Evolutionary conservation across 2,797 vertebrate species (phyloP), one percentile per base, ranked within the genome.

Genomic region (Sphaeramia orbicularis): DNA sequence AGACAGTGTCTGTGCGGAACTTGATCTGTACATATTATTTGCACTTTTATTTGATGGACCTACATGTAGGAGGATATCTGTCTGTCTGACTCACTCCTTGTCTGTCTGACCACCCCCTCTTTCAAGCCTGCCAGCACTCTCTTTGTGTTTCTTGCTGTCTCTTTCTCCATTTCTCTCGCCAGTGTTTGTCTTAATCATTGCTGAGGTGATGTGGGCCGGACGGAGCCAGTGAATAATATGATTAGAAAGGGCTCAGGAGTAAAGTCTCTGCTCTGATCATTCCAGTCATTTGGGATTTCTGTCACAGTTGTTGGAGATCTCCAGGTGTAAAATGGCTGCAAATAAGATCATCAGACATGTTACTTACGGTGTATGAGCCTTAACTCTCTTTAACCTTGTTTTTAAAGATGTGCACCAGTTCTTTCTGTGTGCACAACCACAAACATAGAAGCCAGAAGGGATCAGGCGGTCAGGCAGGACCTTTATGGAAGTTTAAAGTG

Each of bases 101-200:
- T 90, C 87, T 87, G 90, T 85, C 90, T 91, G 89, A 91, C 85
- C 88, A 86, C 88, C 89, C 84, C 87, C 85, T 89, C 84, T 77
- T 84, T 76, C 27, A 13, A 70, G 65, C 76, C 76, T 79, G 80
- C 85, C 78, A 74, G 74, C 67, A 42, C 82, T 83, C 75, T 81
- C 71, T 77, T 77, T 77, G 75, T 86, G 76, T 89, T 80, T 84
- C 75, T 80, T 56, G 3, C 70, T 27, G 56, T 76, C 53, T 73
- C 54, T 66, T 55, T 73, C 76, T 81, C 73, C 65, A 80, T 58
- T 60, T 87, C 65, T 77, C 57, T 65, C 13, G 51, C 62, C 48
- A 71, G 65, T 80, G 71, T 82, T 89, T 78, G 68, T 87, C 81
- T 81, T 91, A 86, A 86, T 89, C 86, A 87, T 80, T 61, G 77